Base-by-base conservation (phyloP, 1,140 invertebrate genomes). In the Drosophila jambulina region DNA sequence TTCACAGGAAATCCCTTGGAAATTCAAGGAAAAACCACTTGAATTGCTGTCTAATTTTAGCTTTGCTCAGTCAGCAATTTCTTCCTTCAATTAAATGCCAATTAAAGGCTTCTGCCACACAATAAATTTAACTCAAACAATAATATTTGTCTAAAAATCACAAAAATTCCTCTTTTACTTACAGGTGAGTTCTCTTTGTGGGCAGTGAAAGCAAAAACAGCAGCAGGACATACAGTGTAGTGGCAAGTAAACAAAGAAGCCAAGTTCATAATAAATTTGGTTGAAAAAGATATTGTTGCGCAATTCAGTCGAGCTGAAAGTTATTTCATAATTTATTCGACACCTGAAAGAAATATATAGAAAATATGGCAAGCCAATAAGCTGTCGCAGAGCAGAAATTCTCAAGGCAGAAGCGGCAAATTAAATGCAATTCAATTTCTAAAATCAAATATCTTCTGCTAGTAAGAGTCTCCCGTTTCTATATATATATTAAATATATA, bases 391-490 rank as follows among this genome's bases (percentile, higher is more conserved):
- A 27, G 34, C 42, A 27, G 25, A 15, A 57, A 48, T 53, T 69
- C 62, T 54, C 69, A 62, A 75, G 45, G 56, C 42, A 56, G 21
- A 12, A 23, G 74, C 68, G 42, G 58, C 54, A 78, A 78, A 72
- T 84, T 85, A 80, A 85, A 85, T 85, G 82, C 82, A 85, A 85
- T 85, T 85, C 82, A 85, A 85, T 85, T 85, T 85, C 21, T 43
- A 43, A 75, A 67, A 78, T 75, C 60, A 70, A 79, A 78, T 65
- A 65, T 56, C 49, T 75, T 19, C 12, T n/a, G 45, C 46, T 29
- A 53, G 29, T 23, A 45, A 34, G 6, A 21, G 17, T 49, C 12
- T 17, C 34, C 36, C 48, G 17, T 46, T 19, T 29, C 9, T 29
- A n/a, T 49, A 49, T 34, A 38, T 70, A 72, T 60, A 21, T 21